A percentile compares a stretch with the other conserved stretches of the same genome.
phyloP scores from a whole-genome alignment of 1,140 invertebrate genomes.

The Mizuhopecten yessoensis region DNA sequence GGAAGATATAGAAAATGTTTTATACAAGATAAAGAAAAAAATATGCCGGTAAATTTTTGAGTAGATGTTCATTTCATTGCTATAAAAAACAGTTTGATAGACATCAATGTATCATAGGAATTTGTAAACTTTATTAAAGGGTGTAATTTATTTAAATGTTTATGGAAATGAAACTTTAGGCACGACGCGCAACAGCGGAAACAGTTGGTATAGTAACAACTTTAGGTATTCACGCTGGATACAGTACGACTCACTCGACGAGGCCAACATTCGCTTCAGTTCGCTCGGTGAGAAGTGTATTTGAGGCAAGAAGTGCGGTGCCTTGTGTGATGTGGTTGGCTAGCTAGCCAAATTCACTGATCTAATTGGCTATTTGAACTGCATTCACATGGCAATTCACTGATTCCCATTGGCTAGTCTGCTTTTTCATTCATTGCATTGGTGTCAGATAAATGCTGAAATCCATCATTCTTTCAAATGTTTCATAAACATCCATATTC shows the following conservation, averaged over 20 bases:
- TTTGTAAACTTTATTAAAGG: too few species aligned
- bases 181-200: not conserved
- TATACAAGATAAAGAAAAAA: not conserved
- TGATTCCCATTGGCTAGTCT: not conserved
- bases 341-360: slow-evolving; percentile 24
- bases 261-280: slow-evolving; percentile 12
- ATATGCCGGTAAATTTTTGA: not conserved
- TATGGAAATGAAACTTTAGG: not conserved
- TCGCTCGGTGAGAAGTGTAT: not conserved
- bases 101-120: too few species aligned
- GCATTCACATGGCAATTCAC: not conserved
- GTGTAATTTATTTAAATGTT: not conserved
- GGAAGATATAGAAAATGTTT: not conserved
- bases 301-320: not conserved
- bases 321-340: slow-evolving; percentile 22
- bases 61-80: too few species aligned
- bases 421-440: slow-evolving; percentile 14
- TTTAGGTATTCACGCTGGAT: slow-evolving; percentile 38
- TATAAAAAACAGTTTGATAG: too few species aligned
- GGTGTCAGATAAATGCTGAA: not conserved
- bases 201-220: slow-evolving; percentile 6
- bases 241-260: not conserved
- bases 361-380: not conserved
- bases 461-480: too few species aligned
- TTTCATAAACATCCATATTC: not conserved